Percentiles rank a stretch among this genome's conserved stretches.
phyloP scores from a whole-genome alignment of 37 sponge, comb jelly and placozoan genomes.

The Axinella damicornis region DNA sequence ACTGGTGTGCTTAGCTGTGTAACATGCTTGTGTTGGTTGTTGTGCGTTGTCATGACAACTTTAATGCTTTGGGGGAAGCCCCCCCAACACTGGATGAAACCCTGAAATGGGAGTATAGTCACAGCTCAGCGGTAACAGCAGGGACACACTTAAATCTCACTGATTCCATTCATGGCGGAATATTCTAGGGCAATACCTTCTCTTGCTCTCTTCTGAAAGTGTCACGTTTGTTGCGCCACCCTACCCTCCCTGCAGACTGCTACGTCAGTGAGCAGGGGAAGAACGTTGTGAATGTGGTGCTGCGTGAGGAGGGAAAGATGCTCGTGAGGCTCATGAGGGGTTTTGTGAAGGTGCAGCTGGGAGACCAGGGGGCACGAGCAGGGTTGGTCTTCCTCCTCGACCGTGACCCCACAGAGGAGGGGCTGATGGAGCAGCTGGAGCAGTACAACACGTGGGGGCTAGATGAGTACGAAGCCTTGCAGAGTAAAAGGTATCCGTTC shows the following conservation, averaged over 20 bases:
- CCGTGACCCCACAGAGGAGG: conserved; percentile 25
- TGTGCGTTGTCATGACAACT: no score
- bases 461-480: conserved; percentile 45
- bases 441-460: conserved; percentile 37
- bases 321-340: conserved; percentile 29
- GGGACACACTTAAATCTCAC: no score
- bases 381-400: conserved; percentile 45
- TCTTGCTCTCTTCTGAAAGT: no score
- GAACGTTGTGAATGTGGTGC: conserved; percentile 49
- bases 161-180: no score
- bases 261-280: conserved; percentile 64
- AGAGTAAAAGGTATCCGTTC: conserved; percentile 8
- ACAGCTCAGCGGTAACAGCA: no score
- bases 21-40: not conserved
- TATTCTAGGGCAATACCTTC: no score
- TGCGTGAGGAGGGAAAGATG: conserved; percentile 29
- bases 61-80: no score
- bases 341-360: conserved; percentile 44
- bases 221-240: no score
- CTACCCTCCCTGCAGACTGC: conserved; percentile 5
- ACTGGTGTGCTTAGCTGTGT: not conserved
- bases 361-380: conserved; percentile 40
- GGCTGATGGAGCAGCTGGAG: conserved; percentile 15
- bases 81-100: no score
- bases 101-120: no score